These are phyloP conservation scores for Henricia sp. DNA, from an alignment of 53 echinoderm and acorn worm species.

Conservation along the genomic window DNA sequence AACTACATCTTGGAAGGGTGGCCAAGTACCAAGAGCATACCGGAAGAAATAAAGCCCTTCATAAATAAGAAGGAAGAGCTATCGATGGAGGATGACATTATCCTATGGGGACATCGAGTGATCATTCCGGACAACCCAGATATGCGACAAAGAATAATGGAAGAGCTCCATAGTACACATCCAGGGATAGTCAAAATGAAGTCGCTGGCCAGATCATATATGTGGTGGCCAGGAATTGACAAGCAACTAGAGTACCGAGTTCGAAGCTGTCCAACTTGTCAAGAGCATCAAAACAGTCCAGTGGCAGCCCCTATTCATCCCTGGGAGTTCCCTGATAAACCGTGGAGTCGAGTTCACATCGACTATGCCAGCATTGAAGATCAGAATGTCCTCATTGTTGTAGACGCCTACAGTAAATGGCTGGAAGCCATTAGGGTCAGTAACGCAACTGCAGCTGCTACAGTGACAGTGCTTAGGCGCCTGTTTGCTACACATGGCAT, in stretches of 20 bases:
- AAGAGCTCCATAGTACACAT: constrained; percentile 52
- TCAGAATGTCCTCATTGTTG: constrained; percentile 17
- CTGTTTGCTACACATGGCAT: too few relatives aligned
- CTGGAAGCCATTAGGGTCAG: constrained; percentile 36
- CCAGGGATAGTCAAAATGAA: constrained; percentile 74
- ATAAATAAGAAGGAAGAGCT: constrained; percentile 6
- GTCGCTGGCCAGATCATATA: constrained; percentile 54
- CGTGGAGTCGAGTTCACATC: constrained; percentile 39
- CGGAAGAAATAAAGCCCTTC: constrained; percentile 5
- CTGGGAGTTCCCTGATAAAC: constrained; percentile 68
- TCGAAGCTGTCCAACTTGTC: constrained; percentile 31
- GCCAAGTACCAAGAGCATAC: too few relatives aligned
- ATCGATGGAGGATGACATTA: neutral
- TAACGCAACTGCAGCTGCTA: constrained; percentile 44
- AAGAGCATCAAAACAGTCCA: constrained; percentile 51
- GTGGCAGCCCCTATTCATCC: constrained; percentile 47
- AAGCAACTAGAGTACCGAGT: constrained; percentile 42
- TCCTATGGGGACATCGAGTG: constrained; percentile 4
- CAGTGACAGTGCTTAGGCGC: constrained; percentile 23
- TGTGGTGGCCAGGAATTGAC: constrained; percentile 68
- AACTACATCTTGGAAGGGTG: neutral
- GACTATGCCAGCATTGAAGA: constrained; percentile 29
- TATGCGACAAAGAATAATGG: neutral
- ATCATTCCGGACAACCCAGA: constrained; percentile 35
- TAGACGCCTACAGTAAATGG: constrained; percentile 55